Conservation (phyloP, 1,140 invertebrate species). For the Maniola jurtina region DNA sequence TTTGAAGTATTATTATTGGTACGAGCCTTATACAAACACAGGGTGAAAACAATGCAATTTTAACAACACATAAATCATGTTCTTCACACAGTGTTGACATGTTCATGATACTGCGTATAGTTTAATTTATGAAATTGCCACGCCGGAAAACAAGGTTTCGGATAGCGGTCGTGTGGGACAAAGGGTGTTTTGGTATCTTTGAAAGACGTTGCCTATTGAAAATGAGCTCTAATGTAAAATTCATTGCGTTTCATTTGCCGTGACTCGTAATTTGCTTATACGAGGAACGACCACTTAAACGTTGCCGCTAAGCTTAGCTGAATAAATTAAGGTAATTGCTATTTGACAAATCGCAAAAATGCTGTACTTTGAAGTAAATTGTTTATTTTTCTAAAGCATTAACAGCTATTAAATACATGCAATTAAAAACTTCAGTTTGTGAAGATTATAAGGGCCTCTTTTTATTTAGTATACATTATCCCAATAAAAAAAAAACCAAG, state of each 20-base stretch:
- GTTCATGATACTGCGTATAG: conserved; percentile 32
- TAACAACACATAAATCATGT: conserved; percentile 24
- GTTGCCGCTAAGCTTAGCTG: conserved; percentile 21
- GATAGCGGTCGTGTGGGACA: conserved; percentile 24
- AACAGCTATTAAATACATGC: too few species aligned
- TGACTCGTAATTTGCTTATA: conserved; percentile 1
- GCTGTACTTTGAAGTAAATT: too few species aligned
- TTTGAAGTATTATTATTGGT: too few species aligned
- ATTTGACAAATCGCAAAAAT: too few species aligned
- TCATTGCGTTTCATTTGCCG: conserved; percentile 7
- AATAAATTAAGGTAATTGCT: too few species aligned
- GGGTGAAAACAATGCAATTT: conserved; percentile 18
- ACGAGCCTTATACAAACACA: background rate
- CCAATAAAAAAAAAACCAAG: too few species aligned
- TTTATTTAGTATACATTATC: too few species aligned
- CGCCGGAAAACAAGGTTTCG: conserved; percentile 38
- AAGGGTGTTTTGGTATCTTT: conserved; percentile 19
- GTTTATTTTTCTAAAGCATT: too few species aligned
- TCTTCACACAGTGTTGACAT: conserved; percentile 22
- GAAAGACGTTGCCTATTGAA: conserved; percentile 34
- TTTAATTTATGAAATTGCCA: conserved; percentile 60
- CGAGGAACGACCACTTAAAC: background rate
- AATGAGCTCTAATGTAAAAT: conserved; percentile 31
- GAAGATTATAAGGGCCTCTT: too few species aligned
- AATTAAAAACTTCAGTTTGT: too few species aligned